Evolutionary conservation across 30 jellyfish, hydroid and myxozoan species (phyloP), one percentile per base, ranked within the genome.

Genomic region (Chrysaora quinquecirrha): DNA sequence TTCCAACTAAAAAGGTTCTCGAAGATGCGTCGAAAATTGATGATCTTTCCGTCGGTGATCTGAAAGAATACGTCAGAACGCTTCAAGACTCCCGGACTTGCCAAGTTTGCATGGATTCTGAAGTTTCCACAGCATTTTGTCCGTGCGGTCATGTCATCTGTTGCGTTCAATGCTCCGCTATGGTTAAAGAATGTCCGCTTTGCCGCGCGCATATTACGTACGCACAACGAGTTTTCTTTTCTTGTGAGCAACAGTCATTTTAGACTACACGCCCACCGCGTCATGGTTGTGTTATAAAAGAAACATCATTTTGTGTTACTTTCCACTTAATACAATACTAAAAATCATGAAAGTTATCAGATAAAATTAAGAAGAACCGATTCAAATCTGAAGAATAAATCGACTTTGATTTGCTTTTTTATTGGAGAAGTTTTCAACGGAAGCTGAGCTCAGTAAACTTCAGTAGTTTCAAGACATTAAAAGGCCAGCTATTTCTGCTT

Each of bases 121-220:
- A 80, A 30, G 97, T 95, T 2, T 78, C 97, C 25, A 89, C 97
- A 3, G 97, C 99, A 14, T 95, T 95, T 69, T 95, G 99, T 79
- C 99, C 99, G 0, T 95, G 99, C 66, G 99, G 99, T 0, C 99
- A 95, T 71, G 97, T 90, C 29, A 96, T 95, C 1, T 95, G 97
- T 35, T 95, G 99, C 60, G 91, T 87, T 0, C 93, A 90, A 63
- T 95, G 99, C 83, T 96, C 99, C n/a, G 89, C 87, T 25, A 30
- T 86, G 98, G 95, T 98, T 64, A 83, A 96, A 69, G 99, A 89
- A 46, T 95, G 99, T 67, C 99, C 99, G 16, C 92, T 95, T 1
- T 95, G 99, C 61, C 90, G 99, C 29, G 95, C 95, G 35, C 97
- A 89, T 34, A 84, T 95, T 78, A 89, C 97, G 4, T 95, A 95